Evolutionary conservation across 2,113 vertebrate genomes (phyloP).

Genomic region (Ornithorhynchus anatinus): DNA sequence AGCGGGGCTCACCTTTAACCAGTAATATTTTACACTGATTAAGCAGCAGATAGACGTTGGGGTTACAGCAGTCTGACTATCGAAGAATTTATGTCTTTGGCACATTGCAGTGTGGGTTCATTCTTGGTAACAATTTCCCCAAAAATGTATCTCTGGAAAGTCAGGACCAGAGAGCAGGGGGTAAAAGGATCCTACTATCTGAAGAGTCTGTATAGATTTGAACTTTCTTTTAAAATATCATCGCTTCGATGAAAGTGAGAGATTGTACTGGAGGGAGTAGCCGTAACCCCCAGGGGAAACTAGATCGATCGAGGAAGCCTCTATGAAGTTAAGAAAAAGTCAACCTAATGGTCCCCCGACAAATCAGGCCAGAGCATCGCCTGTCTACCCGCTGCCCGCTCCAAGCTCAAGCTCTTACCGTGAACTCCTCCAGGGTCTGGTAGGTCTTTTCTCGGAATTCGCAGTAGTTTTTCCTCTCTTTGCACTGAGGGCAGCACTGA

Average conservation of each 20-base stretch:
- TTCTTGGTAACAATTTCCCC: background rate
- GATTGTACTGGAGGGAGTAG: slow-evolving; percentile 3
- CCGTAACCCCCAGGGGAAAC: background rate
- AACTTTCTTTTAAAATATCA: slow-evolving; percentile 10
- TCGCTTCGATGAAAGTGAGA: background rate
- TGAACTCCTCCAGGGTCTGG: slow-evolving; percentile 92
- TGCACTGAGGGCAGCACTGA: slow-evolving; percentile 96
- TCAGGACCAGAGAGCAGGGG: no score
- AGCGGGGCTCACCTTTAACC: background rate
- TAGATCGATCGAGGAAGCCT: background rate
- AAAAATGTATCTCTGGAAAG: no score
- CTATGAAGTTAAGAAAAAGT: background rate
- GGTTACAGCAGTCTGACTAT: background rate
- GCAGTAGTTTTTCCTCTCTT: slow-evolving; percentile 95
- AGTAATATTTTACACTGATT: background rate
- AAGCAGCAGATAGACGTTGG: background rate
- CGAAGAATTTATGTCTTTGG: background rate
- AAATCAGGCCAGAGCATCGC: background rate
- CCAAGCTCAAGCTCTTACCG: slow-evolving; percentile 79
- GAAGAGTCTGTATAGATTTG: background rate
- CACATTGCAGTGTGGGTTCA: accelerated
- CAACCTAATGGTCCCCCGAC: background rate
- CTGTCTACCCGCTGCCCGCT: background rate
- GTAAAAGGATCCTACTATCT: no score
- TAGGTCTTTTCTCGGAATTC: slow-evolving; percentile 94